Conservation (phyloP, 2,113 vertebrate genomes). For the Cheilinus undulatus region DNA sequence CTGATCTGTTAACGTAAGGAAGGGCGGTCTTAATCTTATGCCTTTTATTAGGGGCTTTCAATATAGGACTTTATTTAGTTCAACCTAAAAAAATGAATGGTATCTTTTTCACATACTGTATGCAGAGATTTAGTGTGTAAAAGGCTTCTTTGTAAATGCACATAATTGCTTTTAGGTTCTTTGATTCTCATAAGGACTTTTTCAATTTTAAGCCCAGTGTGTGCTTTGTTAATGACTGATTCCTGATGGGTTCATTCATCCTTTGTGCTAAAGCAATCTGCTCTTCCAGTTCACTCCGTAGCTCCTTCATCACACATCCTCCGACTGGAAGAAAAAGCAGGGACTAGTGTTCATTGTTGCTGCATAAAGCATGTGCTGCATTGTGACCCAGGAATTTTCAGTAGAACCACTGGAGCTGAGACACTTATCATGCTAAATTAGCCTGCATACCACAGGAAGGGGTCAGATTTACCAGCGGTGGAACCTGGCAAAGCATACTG, state of each 20-base stretch:
- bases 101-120: not conserved
- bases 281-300: conserved; percentile 73
- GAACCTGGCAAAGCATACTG: conserved; percentile 40
- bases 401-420: conserved; percentile 62
- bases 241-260: conserved; percentile 77
- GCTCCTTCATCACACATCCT: conserved; percentile 64
- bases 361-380: conserved; percentile 66
- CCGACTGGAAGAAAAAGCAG: conserved; percentile 60
- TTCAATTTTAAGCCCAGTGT: conserved; percentile 66
- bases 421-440: conserved; percentile 76
- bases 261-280: conserved; percentile 74
- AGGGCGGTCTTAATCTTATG: no score
- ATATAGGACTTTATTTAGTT: not conserved
- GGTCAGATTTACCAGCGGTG: conserved; percentile 49
- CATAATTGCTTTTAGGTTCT: conserved; percentile 60
- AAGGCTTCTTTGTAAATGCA: conserved; percentile 49
- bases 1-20: no score
- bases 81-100: not conserved
- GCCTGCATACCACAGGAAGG: conserved; percentile 50
- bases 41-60: not conserved
- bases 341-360: conserved; percentile 68
- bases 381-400: conserved; percentile 79
- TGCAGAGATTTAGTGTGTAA: conserved; percentile 12
- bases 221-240: conserved; percentile 68
- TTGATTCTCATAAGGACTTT: conserved; percentile 54